Conservation (phyloP, 2,888 invertebrate species). For the Pammene aurita region DNA sequence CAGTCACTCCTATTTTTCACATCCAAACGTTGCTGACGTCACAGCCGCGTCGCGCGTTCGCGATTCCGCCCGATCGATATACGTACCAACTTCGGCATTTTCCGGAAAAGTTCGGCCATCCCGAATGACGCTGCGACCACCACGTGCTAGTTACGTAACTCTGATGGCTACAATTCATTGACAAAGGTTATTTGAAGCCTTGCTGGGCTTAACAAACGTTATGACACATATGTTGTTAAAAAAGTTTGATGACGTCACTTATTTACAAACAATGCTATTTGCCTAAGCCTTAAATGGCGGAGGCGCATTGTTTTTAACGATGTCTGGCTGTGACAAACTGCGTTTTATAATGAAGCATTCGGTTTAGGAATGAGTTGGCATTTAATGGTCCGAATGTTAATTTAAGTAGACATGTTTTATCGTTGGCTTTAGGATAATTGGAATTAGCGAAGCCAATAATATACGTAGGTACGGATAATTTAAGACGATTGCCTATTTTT, state of each 20-base stretch:
- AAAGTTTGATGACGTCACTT: slow-evolving; percentile 27
- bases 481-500: too few species aligned
- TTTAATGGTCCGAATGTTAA: slow-evolving; percentile 10
- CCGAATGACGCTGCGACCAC: slow-evolving; percentile 61
- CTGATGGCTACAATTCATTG: slow-evolving; percentile 74
- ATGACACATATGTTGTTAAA: slow-evolving; percentile 17
- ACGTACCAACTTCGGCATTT: slow-evolving; percentile 58
- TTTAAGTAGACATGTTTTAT: too few species aligned
- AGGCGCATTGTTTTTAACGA: neutral
- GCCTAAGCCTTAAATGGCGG: slow-evolving; percentile 5
- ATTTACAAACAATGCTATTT: slow-evolving; percentile 33
- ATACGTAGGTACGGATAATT: too few species aligned
- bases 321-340: slow-evolving; percentile 10
- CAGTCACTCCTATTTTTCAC: slow-evolving; percentile 24
- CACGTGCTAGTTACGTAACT: slow-evolving; percentile 79
- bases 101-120: slow-evolving; percentile 60
- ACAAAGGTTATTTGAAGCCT: slow-evolving; percentile 72
- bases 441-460: too few species aligned
- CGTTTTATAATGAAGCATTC: slow-evolving; percentile 22
- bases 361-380: slow-evolving; percentile 17
- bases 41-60: slow-evolving; percentile 69
- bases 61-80: slow-evolving; percentile 70
- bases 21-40: slow-evolving; percentile 66
- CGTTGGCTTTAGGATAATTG: too few species aligned
- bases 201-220: slow-evolving; percentile 54